phyloP scores from a whole-genome alignment of 2,113 vertebrate genomes.

The Brachirus orientalis region DNA sequence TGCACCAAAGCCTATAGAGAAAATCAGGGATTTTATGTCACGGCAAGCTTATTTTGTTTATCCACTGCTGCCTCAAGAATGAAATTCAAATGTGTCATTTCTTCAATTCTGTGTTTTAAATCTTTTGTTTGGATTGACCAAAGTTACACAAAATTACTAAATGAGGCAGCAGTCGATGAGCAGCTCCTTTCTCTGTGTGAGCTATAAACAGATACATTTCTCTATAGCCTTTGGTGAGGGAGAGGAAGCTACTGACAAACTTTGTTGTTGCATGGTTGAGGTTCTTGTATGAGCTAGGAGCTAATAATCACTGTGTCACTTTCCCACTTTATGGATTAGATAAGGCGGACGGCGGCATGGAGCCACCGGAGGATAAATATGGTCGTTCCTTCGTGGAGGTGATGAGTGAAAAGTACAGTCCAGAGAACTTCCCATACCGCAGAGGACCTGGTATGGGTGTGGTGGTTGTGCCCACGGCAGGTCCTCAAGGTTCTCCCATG shows the following conservation, averaged over 20 bases:
- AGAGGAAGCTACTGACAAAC: no score
- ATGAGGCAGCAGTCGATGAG: no score
- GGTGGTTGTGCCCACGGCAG: constrained; percentile 84
- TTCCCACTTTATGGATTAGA: constrained; percentile 21
- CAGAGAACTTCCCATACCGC: constrained; percentile 96
- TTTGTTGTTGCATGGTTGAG: not conserved
- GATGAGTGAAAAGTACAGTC: constrained; percentile 97
- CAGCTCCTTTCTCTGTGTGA: no score
- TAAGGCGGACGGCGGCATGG: constrained; percentile 83
- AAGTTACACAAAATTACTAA: no score
- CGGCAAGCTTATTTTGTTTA: no score
- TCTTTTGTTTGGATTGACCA: no score
- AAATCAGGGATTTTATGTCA: no score
- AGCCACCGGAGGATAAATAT: constrained; percentile 75
- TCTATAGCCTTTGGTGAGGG: no score
- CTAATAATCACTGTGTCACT: constrained; percentile 14
- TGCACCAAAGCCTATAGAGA: no score
- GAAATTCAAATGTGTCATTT: not conserved
- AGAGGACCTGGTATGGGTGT: constrained; percentile 93
- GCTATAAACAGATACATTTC: no score
- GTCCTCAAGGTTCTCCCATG: constrained; percentile 93
- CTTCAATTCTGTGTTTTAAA: not conserved
- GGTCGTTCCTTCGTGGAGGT: constrained; percentile 97
- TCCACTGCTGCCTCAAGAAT: not conserved
- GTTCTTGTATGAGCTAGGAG: not conserved